Evolutionary conservation across 2,888 invertebrate genomes (phyloP).

Genomic region (Caenorhabditis sp.): DNA sequence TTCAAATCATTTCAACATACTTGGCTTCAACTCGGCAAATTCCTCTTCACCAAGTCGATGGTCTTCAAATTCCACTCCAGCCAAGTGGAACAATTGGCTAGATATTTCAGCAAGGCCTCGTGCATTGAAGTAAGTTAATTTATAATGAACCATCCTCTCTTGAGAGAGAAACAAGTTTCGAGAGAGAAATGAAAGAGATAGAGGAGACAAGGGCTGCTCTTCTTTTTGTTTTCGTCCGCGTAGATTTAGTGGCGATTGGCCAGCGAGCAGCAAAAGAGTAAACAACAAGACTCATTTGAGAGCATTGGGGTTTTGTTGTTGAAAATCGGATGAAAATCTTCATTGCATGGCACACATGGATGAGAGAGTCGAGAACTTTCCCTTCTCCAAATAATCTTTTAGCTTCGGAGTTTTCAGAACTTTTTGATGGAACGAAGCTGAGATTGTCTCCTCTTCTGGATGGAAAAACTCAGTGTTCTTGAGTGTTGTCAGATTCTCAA

Average conservation of each 20-base stretch:
- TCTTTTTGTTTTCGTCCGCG: not conserved
- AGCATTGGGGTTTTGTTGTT: not conserved
- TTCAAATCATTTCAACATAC: not conserved
- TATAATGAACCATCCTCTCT: conserved; percentile 50
- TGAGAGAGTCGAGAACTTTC: not conserved
- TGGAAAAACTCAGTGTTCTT: not conserved
- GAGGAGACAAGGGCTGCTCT: not conserved
- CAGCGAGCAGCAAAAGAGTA: conserved; percentile 11
- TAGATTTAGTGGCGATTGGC: not conserved
- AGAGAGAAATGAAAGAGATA: not conserved
- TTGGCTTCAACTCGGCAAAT: conserved; percentile 28
- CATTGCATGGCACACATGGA: no score
- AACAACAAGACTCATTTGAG: conserved; percentile 11
- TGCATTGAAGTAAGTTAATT: conserved; percentile 54
- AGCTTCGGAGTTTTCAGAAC: conserved; percentile 1
- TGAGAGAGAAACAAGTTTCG: not conserved
- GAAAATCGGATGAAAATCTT: not conserved
- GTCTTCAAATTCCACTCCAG: conserved; percentile 33
- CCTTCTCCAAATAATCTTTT: not conserved
- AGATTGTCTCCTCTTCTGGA: not conserved
- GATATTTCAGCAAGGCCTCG: conserved; percentile 48
- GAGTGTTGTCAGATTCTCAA: conserved; percentile 43
- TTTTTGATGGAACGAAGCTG: conserved; percentile 5
- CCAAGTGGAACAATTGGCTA: conserved; percentile 37
- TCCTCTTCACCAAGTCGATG: conserved; percentile 2